phyloP scores from a whole-genome alignment of 2,797 vertebrate species.

The Phaenicophaeus curvirostris region DNA sequence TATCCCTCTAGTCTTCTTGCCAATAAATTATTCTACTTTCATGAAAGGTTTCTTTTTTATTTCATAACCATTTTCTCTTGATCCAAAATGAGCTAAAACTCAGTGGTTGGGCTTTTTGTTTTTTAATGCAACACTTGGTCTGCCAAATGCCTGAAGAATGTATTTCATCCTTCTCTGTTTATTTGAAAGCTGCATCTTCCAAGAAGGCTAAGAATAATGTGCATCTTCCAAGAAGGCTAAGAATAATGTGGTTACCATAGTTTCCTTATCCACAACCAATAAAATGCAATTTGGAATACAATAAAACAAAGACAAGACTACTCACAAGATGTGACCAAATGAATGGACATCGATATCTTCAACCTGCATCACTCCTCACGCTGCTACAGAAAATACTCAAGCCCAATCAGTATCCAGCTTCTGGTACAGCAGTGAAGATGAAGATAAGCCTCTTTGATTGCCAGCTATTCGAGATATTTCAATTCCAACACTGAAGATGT shows the following conservation, averaged over 20 bases:
- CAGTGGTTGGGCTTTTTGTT: slow-evolving; percentile 1
- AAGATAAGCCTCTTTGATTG: neutral
- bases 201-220: slow-evolving; percentile 36
- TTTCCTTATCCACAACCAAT: slow-evolving; percentile 31
- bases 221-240: slow-evolving; percentile 15
- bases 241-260: slow-evolving; percentile 55
- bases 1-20: neutral
- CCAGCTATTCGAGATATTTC: neutral
- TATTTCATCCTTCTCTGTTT: slow-evolving; percentile 43
- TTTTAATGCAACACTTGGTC: slow-evolving; percentile 15
- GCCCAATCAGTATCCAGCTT: neutral
- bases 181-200: slow-evolving; percentile 31
- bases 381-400: neutral
- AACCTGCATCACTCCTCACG: neutral
- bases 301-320: neutral
- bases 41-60: slow-evolving; percentile 49
- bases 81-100: slow-evolving; percentile 16
- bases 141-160: slow-evolving; percentile 47
- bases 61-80: slow-evolving; percentile 18
- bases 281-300: slow-evolving; percentile 12
- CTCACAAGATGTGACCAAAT: neutral
- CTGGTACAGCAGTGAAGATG: neutral
- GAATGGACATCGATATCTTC: neutral
- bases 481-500: neutral
- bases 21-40: slow-evolving; percentile 26